These are phyloP conservation scores for Lottia scabra DNA, from an alignment of 2,888 invertebrate species.

Conservation along the genomic window DNA sequence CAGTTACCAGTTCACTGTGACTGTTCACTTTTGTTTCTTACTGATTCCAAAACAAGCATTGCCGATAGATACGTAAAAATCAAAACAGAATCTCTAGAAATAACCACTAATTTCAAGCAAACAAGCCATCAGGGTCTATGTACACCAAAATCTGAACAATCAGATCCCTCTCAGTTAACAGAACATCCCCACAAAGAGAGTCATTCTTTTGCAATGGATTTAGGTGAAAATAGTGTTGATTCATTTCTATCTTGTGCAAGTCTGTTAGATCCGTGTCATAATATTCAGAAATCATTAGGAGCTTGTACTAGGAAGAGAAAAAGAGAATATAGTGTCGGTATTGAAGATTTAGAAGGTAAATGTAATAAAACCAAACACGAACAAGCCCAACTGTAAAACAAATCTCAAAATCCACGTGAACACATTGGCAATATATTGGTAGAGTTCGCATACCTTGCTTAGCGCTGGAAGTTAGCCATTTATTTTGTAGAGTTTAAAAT, in stretches of 20 bases:
- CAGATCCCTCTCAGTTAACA: not conserved
- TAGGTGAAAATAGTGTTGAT: not conserved
- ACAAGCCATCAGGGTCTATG: not conserved
- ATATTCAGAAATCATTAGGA: not conserved
- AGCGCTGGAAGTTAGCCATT: no score
- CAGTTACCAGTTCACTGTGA: not conserved
- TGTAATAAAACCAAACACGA: no score
- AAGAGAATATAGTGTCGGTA: not conserved
- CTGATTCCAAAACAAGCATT: not conserved
- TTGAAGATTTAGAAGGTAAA: not conserved
- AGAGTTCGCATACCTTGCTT: no score
- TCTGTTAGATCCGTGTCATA: not conserved
- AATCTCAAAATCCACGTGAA: no score
- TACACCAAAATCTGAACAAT: not conserved
- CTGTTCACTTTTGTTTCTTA: not conserved
- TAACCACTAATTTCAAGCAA: not conserved
- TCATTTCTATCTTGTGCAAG: conserved; percentile 1
- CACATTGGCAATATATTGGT: no score
- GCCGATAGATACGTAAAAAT: not conserved
- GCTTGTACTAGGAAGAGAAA: not conserved
- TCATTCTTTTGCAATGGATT: not conserved
- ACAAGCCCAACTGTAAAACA: no score
- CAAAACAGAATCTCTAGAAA: not conserved
- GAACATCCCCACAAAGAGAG: not conserved
- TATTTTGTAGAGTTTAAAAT: no score